Conservation (phyloP, 2,113 vertebrate genomes). For the Crotophaga sulcirostris region DNA sequence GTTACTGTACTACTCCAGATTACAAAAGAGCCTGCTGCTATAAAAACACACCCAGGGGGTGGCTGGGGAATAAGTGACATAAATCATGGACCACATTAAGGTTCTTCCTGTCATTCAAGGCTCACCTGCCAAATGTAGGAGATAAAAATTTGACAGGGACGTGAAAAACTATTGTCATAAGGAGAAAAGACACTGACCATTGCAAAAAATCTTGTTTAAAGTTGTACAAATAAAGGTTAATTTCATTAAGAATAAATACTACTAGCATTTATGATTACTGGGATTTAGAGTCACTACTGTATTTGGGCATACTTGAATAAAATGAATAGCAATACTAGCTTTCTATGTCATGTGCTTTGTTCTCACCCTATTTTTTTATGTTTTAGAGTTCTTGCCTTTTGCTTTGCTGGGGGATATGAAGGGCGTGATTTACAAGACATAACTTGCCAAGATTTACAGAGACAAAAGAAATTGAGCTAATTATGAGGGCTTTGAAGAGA, state of each 20-base stretch:
- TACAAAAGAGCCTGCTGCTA: slow-evolving; percentile 51
- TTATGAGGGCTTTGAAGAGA: not conserved
- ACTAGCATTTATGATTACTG: not conserved
- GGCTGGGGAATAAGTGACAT: slow-evolving; percentile 43
- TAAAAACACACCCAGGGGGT: slow-evolving; percentile 66
- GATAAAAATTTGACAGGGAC: slow-evolving; percentile 50
- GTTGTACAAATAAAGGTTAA: not conserved
- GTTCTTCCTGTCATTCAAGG: slow-evolving; percentile 50
- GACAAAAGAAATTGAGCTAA: slow-evolving; percentile 3
- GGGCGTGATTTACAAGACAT: not conserved
- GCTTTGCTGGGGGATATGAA: not conserved
- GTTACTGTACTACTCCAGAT: slow-evolving; percentile 21
- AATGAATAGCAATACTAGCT: not conserved
- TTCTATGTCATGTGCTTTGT: not conserved
- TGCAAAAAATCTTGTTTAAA: not conserved
- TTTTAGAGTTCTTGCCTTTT: not conserved
- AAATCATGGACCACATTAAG: slow-evolving; percentile 74
- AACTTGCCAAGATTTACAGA: slow-evolving; percentile 7
- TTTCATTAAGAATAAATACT: not conserved
- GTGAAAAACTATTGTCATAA: slow-evolving; percentile 52
- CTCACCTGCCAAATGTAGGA: slow-evolving; percentile 50
- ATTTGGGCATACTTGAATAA: not conserved
- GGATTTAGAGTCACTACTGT: not conserved
- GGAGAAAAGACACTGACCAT: slow-evolving; percentile 20
- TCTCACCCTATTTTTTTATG: not conserved